Conservation (phyloP, 1,140 invertebrate genomes). For the Meloidogyne exigua region DNA sequence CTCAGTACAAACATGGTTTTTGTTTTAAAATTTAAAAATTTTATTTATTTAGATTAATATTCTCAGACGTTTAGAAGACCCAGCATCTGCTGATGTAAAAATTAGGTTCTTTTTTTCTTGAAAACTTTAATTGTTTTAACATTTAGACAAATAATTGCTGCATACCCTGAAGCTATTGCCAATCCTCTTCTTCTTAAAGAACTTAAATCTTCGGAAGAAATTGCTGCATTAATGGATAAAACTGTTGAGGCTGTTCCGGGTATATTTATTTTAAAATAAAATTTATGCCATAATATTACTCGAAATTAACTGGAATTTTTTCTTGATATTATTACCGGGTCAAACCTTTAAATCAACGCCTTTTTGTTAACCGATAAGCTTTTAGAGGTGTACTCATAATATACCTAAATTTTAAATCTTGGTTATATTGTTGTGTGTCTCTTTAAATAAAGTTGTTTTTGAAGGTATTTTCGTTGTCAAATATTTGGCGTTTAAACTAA, state of each 20-base stretch:
- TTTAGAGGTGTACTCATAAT: too few species aligned
- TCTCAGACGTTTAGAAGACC: constrained; percentile 33
- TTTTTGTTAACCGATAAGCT: too few species aligned
- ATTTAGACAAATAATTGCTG: constrained; percentile 44
- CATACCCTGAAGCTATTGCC: constrained; percentile 49
- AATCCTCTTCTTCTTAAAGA: constrained; percentile 44
- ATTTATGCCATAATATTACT: too few species aligned
- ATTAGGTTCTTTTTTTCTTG: constrained; percentile 34
- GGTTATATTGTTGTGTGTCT: too few species aligned
- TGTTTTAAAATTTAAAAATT: neutral
- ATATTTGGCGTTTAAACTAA: too few species aligned
- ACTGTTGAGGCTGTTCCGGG: constrained; percentile 32
- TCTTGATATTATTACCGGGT: too few species aligned
- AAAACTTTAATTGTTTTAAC: neutral
- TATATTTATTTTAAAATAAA: neutral
- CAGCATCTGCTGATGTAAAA: constrained; percentile 41
- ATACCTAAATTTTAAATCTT: too few species aligned
- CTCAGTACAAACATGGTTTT: constrained; percentile 40
- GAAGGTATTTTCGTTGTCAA: too few species aligned
- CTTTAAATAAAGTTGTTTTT: too few species aligned
- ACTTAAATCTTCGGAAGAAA: constrained; percentile 35
- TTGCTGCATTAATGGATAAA: constrained; percentile 36
- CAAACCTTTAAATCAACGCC: too few species aligned
- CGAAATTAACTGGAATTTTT: too few species aligned
- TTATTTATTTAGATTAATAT: constrained; percentile 11